Conservation (phyloP, 1,140 invertebrate species). For the Cryptotermes secundus region DNA sequence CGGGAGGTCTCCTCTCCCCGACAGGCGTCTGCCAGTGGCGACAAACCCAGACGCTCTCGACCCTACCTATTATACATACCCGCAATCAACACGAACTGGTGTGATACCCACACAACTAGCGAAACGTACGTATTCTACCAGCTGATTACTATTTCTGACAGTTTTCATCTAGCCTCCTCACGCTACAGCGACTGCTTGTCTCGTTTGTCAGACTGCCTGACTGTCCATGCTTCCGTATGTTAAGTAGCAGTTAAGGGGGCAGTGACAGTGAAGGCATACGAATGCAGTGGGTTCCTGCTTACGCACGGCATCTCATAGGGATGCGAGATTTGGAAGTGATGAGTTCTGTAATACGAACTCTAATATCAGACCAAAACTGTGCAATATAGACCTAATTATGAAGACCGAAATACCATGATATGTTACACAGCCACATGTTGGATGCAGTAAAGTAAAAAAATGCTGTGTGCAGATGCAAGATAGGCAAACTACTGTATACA, state of each 20-base stretch:
- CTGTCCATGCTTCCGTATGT: background rate
- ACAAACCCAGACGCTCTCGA: background rate
- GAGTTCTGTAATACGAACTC: no score
- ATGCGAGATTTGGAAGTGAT: no score
- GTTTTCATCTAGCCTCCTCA: background rate
- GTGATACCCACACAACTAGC: background rate
- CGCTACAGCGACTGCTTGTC: background rate
- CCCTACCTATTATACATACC: background rate
- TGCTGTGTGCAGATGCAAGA: no score
- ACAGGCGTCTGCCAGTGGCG: background rate
- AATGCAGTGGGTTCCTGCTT: no score
- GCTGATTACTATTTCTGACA: background rate
- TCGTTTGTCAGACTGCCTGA: background rate
- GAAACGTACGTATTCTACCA: background rate
- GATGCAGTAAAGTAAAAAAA: no score
- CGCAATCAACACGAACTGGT: background rate
- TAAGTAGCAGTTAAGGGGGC: background rate
- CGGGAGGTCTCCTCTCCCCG: background rate
- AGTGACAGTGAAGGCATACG: background rate
- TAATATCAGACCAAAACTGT: no score
- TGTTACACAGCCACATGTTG: no score
- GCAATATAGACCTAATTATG: no score
- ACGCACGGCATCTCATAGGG: no score
- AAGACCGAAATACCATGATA: no score
- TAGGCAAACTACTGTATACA: no score